Conservation (phyloP, 2,797 vertebrate genomes). For the Heteromormyrus szaboi region DNA sequence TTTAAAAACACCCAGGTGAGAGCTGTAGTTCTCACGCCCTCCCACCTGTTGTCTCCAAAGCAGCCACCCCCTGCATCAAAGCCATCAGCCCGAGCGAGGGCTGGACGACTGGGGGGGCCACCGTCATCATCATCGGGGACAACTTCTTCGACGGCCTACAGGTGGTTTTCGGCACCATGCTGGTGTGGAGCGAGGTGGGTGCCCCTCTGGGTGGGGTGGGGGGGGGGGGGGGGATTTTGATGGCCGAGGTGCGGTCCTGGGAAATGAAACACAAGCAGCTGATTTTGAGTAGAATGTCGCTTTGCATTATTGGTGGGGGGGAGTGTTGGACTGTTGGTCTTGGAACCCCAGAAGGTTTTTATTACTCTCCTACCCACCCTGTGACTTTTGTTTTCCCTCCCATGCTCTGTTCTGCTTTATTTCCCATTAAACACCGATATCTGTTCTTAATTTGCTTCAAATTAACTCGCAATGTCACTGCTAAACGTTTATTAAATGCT, state of each 20-base stretch:
- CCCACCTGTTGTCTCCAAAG: constrained; percentile 51
- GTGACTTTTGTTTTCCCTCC: not conserved
- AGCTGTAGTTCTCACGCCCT: not conserved
- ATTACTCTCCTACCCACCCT: not conserved
- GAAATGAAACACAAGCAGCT: not conserved
- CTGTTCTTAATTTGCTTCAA: not conserved
- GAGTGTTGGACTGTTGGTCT: not conserved
- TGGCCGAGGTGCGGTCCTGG: not conserved
- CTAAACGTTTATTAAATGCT: constrained; percentile 3
- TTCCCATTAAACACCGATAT: not conserved
- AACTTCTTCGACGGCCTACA: constrained; percentile 94
- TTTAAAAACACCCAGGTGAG: not conserved
- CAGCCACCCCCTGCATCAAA: constrained; percentile 93
- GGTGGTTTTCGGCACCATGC: constrained; percentile 88
- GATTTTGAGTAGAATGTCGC: not conserved
- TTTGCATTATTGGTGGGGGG: not conserved
- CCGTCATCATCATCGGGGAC: constrained; percentile 92
- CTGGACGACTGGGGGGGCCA: constrained; percentile 91
- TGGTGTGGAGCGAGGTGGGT: constrained; percentile 89
- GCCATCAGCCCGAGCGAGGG: constrained; percentile 93
- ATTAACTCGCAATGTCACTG: not conserved
- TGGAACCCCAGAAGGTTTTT: not conserved
- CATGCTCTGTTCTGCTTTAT: not conserved
- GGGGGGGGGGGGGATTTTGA: not conserved
- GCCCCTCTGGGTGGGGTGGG: not conserved